Base-by-base conservation (phyloP, 2,113 vertebrate genomes). In the Polyodon spathula region DNA sequence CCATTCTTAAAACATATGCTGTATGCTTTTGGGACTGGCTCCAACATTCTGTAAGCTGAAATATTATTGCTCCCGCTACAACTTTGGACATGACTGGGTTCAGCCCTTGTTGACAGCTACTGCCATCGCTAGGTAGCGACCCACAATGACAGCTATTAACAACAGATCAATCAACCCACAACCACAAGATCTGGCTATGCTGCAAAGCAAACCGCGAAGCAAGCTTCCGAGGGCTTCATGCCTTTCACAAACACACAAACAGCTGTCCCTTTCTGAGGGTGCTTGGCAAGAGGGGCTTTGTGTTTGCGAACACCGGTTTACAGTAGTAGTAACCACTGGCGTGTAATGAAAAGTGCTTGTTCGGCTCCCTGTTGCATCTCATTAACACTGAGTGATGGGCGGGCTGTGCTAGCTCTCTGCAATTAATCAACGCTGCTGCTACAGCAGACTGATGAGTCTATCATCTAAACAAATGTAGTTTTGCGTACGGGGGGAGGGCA, bases 171-270 rank as follows among this genome's bases (percentile, higher is more conserved):
- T 39, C 54, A 40, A 56, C 37, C 27, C 40, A 14, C 54, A 5
- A n/a, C 55, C 41, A 39, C 40, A 41, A 14, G 27, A 12, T 9
- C 27, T 43, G n/a, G 40, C 11, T 16, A 58, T 41, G 6, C 27
- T 44, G 43, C 56, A 58, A 58, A 58, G 16, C 12, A 42, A 58
- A 44, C 41, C 16, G 8, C 56, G 43, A 27, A 58, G 39, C 39
- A n/a, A 9, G 6, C n/a, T 8, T 41, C 56, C 43, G 43, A 58
- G 41, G 15, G 43, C 40, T 17, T 44, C 2, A 17, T 43, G 12
- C 11, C 40, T 58, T 58, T 16, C 39, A 43, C 56, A 43, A 6
- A 58, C 40, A 27, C 16, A 41, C 15, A 58, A 43, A 58, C 56
- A 58, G 41, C 56, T 58, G 56, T 58, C 41, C 16, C 56, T 41